phyloP scores from a whole-genome alignment of 1,140 invertebrate genomes.

The Diachasmimorpha longicaudata region DNA sequence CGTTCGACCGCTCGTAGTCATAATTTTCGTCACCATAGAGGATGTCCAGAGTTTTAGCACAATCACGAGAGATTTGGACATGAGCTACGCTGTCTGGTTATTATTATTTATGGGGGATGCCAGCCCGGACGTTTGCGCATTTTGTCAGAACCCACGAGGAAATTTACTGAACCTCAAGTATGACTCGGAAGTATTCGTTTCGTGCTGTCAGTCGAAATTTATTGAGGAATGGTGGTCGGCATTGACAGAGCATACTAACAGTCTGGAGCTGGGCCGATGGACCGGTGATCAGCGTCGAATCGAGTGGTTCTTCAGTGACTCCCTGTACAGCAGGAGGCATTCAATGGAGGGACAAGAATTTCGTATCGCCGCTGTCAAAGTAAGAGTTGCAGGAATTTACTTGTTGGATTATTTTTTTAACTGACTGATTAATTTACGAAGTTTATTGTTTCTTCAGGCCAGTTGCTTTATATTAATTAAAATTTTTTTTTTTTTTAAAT shows the following conservation, averaged over 20 bases:
- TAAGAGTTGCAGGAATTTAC: background rate
- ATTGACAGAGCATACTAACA: background rate
- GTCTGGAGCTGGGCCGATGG: slow-evolving; percentile 1
- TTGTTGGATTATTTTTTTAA: too few relatives aligned
- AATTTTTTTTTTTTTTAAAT: too few relatives aligned
- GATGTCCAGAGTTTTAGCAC: slow-evolving; percentile 27
- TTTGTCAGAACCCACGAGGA: slow-evolving; percentile 25
- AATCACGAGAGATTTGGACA: slow-evolving; percentile 25
- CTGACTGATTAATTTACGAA: too few relatives aligned
- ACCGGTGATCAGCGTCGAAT: background rate
- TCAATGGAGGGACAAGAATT: background rate
- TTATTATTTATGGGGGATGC: slow-evolving; percentile 32
- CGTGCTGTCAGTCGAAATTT: slow-evolving; percentile 29
- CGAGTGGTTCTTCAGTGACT: background rate
- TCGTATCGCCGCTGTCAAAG: slow-evolving; percentile 5
- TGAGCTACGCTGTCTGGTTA: slow-evolving; percentile 35
- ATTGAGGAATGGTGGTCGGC: slow-evolving; percentile 37
- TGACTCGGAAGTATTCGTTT: slow-evolving; percentile 37
- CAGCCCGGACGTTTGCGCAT: background rate
- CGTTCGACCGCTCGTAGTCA: slow-evolving; percentile 33
- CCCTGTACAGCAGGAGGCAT: slow-evolving; percentile 6
- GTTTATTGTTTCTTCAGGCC: too few relatives aligned
- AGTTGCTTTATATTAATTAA: too few relatives aligned
- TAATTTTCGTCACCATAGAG: slow-evolving; percentile 25
- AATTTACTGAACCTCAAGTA: slow-evolving; percentile 35